Evolutionary conservation across 2,797 vertebrate genomes (phyloP).

Genomic region (Gephyroberyx darwinii): DNA sequence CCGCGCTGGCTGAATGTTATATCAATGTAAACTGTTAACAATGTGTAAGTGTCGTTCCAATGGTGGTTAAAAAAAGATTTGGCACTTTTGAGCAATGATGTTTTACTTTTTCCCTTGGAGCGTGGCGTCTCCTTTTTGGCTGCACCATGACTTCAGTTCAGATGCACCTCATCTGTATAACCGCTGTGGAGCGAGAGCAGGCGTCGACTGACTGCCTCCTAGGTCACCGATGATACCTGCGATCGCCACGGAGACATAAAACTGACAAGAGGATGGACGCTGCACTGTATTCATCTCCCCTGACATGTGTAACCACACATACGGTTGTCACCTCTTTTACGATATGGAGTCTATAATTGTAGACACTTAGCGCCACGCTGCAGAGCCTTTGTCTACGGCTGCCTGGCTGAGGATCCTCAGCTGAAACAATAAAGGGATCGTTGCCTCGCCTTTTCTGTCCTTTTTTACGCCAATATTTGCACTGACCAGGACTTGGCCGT

Average conservation of each 20-base stretch:
- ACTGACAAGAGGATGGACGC: slow-evolving; percentile 53
- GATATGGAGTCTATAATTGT: slow-evolving; percentile 64
- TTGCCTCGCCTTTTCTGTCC: slow-evolving; percentile 58
- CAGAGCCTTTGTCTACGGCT: slow-evolving; percentile 63
- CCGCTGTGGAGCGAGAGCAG: slow-evolving; percentile 54
- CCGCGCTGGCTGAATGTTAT: slow-evolving; percentile 19
- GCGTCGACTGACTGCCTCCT: slow-evolving; percentile 51
- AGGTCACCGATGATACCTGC: slow-evolving; percentile 59
- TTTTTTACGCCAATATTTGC: slow-evolving; percentile 56
- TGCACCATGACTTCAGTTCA: slow-evolving; percentile 8
- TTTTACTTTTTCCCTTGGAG: slow-evolving; percentile 41
- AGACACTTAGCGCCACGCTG: slow-evolving; percentile 61
- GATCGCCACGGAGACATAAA: slow-evolving; percentile 61
- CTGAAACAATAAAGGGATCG: slow-evolving; percentile 77
- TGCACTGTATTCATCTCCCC: slow-evolving; percentile 57
- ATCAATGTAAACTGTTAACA: slow-evolving; percentile 17
- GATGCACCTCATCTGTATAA: slow-evolving; percentile 40
- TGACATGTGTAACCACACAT: slow-evolving; percentile 63
- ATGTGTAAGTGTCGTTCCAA: slow-evolving; percentile 4
- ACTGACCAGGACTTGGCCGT: slow-evolving; percentile 32
- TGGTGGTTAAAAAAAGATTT: slow-evolving; percentile 11
- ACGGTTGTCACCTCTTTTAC: slow-evolving; percentile 51
- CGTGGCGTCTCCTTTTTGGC: slow-evolving; percentile 30
- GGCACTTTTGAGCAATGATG: slow-evolving; percentile 12
- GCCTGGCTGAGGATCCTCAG: slow-evolving; percentile 65